Evolutionary conservation across 2,113 vertebrate genomes (phyloP), one percentile per base, ranked within the genome.

Genomic region (Calyptommatus sinebrachiatus): DNA sequence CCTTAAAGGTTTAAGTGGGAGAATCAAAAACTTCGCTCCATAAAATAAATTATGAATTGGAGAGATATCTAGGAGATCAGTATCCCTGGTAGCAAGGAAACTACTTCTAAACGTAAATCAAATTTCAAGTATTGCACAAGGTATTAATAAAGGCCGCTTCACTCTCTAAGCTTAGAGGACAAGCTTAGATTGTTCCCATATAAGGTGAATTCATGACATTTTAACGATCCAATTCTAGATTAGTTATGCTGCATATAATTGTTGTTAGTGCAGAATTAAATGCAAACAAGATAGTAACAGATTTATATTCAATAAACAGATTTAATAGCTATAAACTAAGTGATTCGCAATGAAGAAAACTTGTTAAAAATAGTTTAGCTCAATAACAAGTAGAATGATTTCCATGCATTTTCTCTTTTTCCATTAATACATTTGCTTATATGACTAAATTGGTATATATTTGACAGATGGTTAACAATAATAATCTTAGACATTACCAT

Each of bases 101-200:
- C 50, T 80, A 10, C 60, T 76, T 87, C 3, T 77, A 24, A 80
- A 80, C 16, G 57, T 45, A 77, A 86, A 82, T 57, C 77, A 61
- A 80, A 77, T 80, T 14, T 10, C 1, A 87, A 66, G 63, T 41
- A 29, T 60, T 69, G 65, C 77, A 84, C 76, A 84, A 83, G 46
- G 75, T 65, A 85, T 0, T 1, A 60, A 53, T 73, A 53, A 79
- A 78, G 7, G 14, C 48, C 76, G 53, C 35, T 73, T 63, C 8
- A 3, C 48, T 61, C 48, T 82, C 70, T 75, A 73, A 73, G 6
- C 45, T 12, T 2, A 53, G 46, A 66, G 61, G 6, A 21, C 29
- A 35, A 79, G 57, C 46, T 8, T 73, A 18, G 7, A 28, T 6
- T 41, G 22, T 45, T 66, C 65, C 31, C 29, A 26, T 22, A 50